Conservation (phyloP, 2,113 vertebrate species). For the Callionymus lyra region DNA sequence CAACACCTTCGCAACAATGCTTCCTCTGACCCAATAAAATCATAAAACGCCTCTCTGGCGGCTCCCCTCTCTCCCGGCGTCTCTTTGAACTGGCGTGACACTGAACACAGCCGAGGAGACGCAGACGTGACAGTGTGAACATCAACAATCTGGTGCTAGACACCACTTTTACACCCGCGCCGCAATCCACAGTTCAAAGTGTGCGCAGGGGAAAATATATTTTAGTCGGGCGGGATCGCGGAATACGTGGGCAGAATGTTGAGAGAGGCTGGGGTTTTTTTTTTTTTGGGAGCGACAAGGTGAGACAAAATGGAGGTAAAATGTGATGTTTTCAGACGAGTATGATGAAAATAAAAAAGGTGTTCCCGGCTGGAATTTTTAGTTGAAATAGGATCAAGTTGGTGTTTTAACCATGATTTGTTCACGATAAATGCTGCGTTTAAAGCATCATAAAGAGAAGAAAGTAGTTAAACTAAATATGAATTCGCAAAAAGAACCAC, state of each 20-base stretch:
- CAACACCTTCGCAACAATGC: constrained; percentile 55
- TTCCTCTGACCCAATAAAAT: constrained; percentile 68
- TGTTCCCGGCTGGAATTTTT: no score
- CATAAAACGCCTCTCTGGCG: constrained; percentile 54
- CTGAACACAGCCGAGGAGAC: constrained; percentile 43
- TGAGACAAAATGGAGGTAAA: constrained; percentile 51
- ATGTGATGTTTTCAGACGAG: constrained; percentile 28
- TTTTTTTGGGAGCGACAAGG: constrained; percentile 14
- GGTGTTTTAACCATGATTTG: no score
- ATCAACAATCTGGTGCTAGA: constrained; percentile 61
- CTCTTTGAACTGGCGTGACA: constrained; percentile 49
- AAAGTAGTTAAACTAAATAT: no score
- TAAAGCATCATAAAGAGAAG: no score
- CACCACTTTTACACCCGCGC: constrained; percentile 45
- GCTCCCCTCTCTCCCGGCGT: constrained; percentile 34
- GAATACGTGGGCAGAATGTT: constrained; percentile 20
- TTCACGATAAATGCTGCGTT: no score
- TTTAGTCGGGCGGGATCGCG: constrained; percentile 30
- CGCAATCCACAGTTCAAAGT: constrained; percentile 45
- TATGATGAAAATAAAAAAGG: no score
- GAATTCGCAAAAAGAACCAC: no score
- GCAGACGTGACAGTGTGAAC: constrained; percentile 59
- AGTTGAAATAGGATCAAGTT: no score
- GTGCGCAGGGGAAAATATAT: constrained; percentile 30
- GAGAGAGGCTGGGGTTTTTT: constrained; percentile 6